A percentile compares a stretch with the other conserved stretches of the same genome.
These are phyloP conservation scores for Brassicogethes aeneus DNA, from an alignment of 2,888 invertebrate genomes.

Conservation along the genomic window DNA sequence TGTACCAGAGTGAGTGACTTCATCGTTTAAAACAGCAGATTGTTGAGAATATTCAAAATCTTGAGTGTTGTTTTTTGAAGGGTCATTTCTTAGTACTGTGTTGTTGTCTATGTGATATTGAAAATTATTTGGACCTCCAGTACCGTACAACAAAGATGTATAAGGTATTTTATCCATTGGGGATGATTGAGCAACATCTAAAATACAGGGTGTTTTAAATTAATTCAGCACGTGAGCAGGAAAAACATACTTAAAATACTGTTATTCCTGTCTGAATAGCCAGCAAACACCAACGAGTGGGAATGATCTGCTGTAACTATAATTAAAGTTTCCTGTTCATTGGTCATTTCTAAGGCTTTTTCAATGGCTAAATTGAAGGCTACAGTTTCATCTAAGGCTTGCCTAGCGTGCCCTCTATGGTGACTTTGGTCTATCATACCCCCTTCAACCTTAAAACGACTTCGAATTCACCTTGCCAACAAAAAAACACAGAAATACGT, in stretches of 20 bases:
- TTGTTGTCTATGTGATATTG: conserved; percentile 40
- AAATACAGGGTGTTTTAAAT: conserved; percentile 4
- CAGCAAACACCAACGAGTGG: conserved; percentile 69
- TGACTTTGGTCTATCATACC: conserved; percentile 82
- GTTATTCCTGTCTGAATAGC: conserved; percentile 61
- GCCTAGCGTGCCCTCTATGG: conserved; percentile 69
- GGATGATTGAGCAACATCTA: conserved; percentile 37
- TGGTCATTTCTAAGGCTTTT: conserved; percentile 51
- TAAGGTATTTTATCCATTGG: conserved; percentile 56
- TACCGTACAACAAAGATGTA: conserved; percentile 70
- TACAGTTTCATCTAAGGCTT: conserved; percentile 70
- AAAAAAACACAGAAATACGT: conserved; percentile 13
- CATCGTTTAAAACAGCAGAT: conserved; percentile 58
- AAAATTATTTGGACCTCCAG: conserved; percentile 63
- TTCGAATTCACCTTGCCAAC: neutral
- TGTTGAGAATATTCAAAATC: conserved; percentile 64
- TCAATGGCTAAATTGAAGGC: conserved; percentile 72
- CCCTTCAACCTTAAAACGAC: conserved; percentile 59
- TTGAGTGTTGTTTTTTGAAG: conserved; percentile 49
- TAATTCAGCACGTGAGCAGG: too few species aligned
- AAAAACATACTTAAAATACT: conserved; percentile 68
- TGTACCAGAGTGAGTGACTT: conserved; percentile 74
- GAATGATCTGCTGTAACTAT: conserved; percentile 82
- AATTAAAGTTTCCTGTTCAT: conserved; percentile 53
- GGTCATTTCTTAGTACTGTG: conserved; percentile 49